These are phyloP conservation scores for Eutrigla gurnardus DNA, from an alignment of 2,797 vertebrate genomes.

Conservation along the genomic window DNA sequence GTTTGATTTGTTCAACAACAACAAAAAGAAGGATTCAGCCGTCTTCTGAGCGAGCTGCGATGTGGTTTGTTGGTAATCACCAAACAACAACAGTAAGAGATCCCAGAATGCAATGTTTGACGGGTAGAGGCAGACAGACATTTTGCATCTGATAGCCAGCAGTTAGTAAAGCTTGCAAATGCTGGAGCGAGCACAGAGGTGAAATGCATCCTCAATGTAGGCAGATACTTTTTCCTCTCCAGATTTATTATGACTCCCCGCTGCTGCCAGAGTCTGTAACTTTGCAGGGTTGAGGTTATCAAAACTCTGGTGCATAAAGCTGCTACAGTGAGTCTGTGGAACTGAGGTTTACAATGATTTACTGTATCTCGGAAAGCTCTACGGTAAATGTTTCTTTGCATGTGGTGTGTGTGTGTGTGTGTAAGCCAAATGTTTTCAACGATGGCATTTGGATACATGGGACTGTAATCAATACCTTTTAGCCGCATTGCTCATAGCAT, in stretches of 20 bases:
- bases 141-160: constrained; percentile 17
- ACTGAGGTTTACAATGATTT: constrained; percentile 21
- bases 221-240: constrained; percentile 18
- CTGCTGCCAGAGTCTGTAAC: constrained; percentile 16
- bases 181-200: constrained; percentile 17
- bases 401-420: neutral
- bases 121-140: constrained; percentile 1
- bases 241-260: constrained; percentile 39
- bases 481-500: neutral
- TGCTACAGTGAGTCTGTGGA: neutral
- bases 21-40: neutral
- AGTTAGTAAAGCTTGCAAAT: constrained; percentile 13
- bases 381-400: neutral
- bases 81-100: neutral
- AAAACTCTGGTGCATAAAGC: constrained; percentile 18
- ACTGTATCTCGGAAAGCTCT: neutral
- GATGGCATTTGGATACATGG: neutral
- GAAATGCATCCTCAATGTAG: constrained; percentile 9
- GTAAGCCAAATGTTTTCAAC: neutral
- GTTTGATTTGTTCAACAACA: constrained; percentile 15
- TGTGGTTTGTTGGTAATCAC: constrained; percentile 33
- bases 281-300: constrained; percentile 42
- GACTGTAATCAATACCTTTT: neutral
- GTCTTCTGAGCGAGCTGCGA: neutral
- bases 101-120: constrained; percentile 8